Evolutionary conservation across 2,888 invertebrate genomes (phyloP).

Genomic region (Clostera curtula): DNA sequence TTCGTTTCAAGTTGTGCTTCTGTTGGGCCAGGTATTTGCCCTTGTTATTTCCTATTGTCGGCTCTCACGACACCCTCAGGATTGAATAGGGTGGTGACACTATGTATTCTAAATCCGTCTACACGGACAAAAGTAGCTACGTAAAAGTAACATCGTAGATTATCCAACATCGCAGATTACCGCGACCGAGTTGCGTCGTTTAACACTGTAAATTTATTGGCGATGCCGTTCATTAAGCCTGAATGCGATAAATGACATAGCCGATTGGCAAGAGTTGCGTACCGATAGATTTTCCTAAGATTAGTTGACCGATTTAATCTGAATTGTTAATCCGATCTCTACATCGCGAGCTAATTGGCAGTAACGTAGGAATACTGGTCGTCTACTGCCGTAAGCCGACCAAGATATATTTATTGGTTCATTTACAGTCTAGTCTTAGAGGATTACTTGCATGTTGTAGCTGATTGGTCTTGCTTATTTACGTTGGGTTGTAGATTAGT

Average conservation of each 20-base stretch:
- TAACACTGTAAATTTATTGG: conserved; percentile 31
- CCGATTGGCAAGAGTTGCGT: conserved; percentile 21
- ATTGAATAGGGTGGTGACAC: too few relatives aligned
- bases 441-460: conserved; percentile 12
- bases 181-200: conserved; percentile 27
- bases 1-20: too few relatives aligned
- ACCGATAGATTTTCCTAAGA: conserved; percentile 22
- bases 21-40: too few relatives aligned
- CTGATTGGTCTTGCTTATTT: conserved; percentile 1
- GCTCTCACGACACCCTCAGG: too few relatives aligned
- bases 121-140: too few relatives aligned
- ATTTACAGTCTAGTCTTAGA: conserved; percentile 31
- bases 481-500: too few relatives aligned
- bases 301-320: conserved; percentile 51
- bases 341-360: conserved; percentile 56
- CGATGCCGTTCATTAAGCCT: conserved; percentile 39
- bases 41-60: too few relatives aligned
- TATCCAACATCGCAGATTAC: too few relatives aligned
- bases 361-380: conserved; percentile 30
- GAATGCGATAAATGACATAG: conserved; percentile 38
- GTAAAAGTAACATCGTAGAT: too few relatives aligned
- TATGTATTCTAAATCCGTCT: too few relatives aligned
- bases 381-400: too few relatives aligned
- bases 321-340: conserved; percentile 58
- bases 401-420: conserved; percentile 46